Evolutionary conservation across 1,140 invertebrate species (phyloP), one percentile per base, ranked within the genome.

Genomic region (Drosophila insularis): DNA sequence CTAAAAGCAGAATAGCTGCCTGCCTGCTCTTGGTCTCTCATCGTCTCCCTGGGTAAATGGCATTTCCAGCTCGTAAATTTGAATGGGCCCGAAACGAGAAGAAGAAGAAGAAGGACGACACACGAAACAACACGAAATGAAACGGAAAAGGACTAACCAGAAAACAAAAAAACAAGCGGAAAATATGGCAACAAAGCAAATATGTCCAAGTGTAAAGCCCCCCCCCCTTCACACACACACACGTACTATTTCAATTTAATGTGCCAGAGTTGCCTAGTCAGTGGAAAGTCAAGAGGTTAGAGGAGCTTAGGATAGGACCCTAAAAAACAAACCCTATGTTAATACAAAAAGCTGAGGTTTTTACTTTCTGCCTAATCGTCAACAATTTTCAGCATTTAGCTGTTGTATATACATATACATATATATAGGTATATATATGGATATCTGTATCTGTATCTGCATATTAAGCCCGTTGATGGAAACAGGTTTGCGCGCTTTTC

Each of bases 1-100:
- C 78, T 80, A 67, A 78, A 70, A 80, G 75, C 75, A 67, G 56
- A 46, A 37, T 37, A 66, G 32, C 56, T 60, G 14, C 63, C 63
- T 60, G 14, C 63, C 27, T 27, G 27, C 27, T 27, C 27, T 13
- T n/a, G 14, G 63, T 59, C 62, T 59, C 62, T n/a, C 21, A 19
- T 37, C 27, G 31, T 21, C 46, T 35, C 17, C 23, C 31, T 46
- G 31, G 37, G 10, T 64, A 74, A 78, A 78, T 78, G 68, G 71
- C 60, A 78, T 78, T 78, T 78, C 75, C 75, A 78, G 75, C 71
- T 78, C 71, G 71, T 78, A 78, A 78, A 78, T 78, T 78, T 78
- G 67, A 78, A 78, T 78, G 75, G 75, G 67, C 46, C 46, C 58
- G 63, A 54, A 58, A 61, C 37, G 65, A 64, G 64, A 40, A 61